Base-by-base conservation (phyloP, 2,888 invertebrate genomes). In the Hydriomena furcata region DNA sequence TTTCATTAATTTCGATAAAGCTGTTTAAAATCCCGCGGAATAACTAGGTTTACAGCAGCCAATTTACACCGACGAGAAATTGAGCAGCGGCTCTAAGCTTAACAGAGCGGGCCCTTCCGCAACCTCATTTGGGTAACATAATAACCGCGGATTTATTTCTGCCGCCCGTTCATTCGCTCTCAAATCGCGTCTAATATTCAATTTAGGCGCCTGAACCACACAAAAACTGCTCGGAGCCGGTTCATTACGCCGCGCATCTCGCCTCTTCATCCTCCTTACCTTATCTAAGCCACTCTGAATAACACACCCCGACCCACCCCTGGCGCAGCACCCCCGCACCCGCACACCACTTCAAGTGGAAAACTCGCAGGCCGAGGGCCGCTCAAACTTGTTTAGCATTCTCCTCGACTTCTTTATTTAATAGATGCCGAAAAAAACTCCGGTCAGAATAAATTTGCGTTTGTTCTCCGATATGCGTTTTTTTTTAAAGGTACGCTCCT, bases 341-440 rank as follows among this genome's bases (percentile, higher is more conserved):
- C 66, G 65, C 81, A 76, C 81, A 81, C 85, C 84, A 80, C 82
- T 84, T 86, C 82, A 79, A 89, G 87, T 89, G 86, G 87, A 87
- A 88, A 88, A 87, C 87, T 86, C 88, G 74, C 77, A 84, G 84
- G 83, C 85, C 82, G 86, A 84, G 85, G 84, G 87, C 84, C 83
- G 84, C 87, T 86, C 86, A 83, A 84, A 87, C 87, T 90, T 89
- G 86, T 86, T 90, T 89, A 87, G 86, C 89, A 89, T 89, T 89
- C 89, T 85, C 82, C 83, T 79, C 88, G 82, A 84, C 83, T 85
- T 88, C 87, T 88, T 89, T 89, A 88, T 87, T 89, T 89, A 89
- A 89, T 88, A 86, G 87, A 86, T 87, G 84, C 85, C 82, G 80
- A 83, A 86, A 86, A n/a, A 81, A 82, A 80, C 79, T 81, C 82